Conservation (phyloP, 1,140 invertebrate species). For the Drosophila lini region DNA sequence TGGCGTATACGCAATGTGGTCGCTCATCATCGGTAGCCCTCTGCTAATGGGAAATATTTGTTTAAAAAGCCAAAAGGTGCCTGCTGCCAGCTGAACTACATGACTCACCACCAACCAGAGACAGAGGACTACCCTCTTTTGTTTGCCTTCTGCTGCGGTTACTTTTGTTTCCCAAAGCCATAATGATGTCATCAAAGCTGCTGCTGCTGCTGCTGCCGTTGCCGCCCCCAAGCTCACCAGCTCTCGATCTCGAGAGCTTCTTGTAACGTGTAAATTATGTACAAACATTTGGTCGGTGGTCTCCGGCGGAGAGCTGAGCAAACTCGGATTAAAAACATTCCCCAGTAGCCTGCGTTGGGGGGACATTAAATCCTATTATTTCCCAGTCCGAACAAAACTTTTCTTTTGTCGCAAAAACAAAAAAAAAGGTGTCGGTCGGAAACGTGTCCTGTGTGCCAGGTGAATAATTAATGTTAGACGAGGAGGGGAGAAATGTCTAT, state of each 20-base stretch:
- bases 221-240: conserved; percentile 8
- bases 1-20: conserved; percentile 75
- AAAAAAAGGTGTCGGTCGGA: conserved; percentile 41
- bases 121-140: conserved; percentile 4
- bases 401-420: conserved; percentile 40
- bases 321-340: conserved; percentile 66
- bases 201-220: neutral
- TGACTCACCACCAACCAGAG: conserved; percentile 47
- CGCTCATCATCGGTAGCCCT: conserved; percentile 41
- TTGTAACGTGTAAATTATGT: conserved; percentile 75
- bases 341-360: conserved; percentile 20
- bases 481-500: conserved; percentile 10
- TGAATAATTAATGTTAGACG: conserved; percentile 64
- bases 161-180: conserved; percentile 77
- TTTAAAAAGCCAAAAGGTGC: conserved; percentile 79
- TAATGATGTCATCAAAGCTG: conserved; percentile 77
- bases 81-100: conserved; percentile 29
- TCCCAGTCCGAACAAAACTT: conserved; percentile 37
- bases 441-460: conserved; percentile 51
- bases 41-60: conserved; percentile 80
- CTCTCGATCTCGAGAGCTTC: conserved; percentile 44
- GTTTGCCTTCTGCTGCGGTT: conserved; percentile 53
- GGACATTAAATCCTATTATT: conserved; percentile 78
- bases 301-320: conserved; percentile 45
- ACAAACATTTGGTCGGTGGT: conserved; percentile 63